phyloP scores from a whole-genome alignment of 2,888 invertebrate species.

The Lasioglossum pauxillum region DNA sequence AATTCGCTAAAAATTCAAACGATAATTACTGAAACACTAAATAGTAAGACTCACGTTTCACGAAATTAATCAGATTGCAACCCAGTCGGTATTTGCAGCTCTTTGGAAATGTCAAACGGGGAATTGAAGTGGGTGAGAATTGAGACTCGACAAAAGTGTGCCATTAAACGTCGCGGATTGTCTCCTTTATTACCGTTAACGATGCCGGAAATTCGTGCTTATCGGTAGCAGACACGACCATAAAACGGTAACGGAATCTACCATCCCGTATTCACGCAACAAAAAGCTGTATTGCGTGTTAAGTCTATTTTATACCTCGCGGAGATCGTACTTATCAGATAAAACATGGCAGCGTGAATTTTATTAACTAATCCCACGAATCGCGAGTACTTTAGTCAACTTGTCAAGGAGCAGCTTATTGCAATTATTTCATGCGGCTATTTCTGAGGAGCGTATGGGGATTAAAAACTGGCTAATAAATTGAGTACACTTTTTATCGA shows the following conservation, averaged over 20 bases:
- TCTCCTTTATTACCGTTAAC: neutral
- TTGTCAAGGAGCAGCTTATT: neutral
- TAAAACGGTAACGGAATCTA: neutral
- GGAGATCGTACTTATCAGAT: neutral
- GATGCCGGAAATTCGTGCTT: conserved; percentile 7
- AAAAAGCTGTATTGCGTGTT: conserved; percentile 7
- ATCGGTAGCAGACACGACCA: neutral
- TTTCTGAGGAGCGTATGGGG: neutral
- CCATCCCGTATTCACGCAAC: neutral
- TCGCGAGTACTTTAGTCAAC: neutral
- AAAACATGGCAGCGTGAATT: neutral
- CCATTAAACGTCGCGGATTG: neutral
- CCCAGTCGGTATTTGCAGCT: neutral
- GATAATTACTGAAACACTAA: neutral
- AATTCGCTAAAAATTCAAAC: neutral
- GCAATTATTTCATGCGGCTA: neutral
- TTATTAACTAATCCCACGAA: neutral
- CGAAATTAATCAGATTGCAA: neutral
- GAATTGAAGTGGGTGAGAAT: neutral
- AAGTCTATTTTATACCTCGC: conserved; percentile 3
- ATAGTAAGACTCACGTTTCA: neutral
- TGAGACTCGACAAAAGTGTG: neutral
- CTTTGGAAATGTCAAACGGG: neutral
- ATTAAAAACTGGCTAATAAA: neutral
- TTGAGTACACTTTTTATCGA: too few relatives aligned